Conservation (phyloP, 2,797 vertebrate genomes). For the Nasua narica region DNA sequence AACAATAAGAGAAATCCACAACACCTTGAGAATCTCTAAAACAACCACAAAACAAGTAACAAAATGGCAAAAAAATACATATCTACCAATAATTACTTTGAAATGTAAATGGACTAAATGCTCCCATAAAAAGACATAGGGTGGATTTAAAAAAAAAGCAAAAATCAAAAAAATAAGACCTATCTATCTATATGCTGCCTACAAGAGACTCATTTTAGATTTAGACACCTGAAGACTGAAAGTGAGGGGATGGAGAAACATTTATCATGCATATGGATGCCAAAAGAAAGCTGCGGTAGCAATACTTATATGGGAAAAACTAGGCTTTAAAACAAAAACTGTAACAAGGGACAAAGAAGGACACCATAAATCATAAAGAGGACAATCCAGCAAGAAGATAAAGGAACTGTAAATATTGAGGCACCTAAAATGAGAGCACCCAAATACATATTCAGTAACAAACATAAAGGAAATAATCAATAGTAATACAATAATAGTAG, state of each 20-base stretch:
- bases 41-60: not conserved
- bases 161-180: not conserved
- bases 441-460: not conserved
- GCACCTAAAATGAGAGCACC: not conserved
- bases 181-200: not conserved
- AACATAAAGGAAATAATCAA: not conserved
- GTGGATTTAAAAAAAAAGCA: not conserved
- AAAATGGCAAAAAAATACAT: not conserved
- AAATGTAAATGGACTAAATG: not conserved
- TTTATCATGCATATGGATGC: not conserved
- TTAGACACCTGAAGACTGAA: not conserved
- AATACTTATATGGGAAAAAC: not conserved
- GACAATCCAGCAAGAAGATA: not conserved
- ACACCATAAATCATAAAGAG: not conserved
- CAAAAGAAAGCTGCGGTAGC: not conserved
- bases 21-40: not conserved
- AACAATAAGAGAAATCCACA: not conserved
- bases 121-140: not conserved
- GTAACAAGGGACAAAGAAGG: not conserved
- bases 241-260: not conserved
- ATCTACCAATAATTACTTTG: not conserved
- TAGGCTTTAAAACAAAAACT: not conserved
- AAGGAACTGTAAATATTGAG: not conserved
- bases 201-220: not conserved
- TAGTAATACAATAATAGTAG: not conserved